Base-by-base conservation (phyloP, 2,888 invertebrate genomes). In the Torymus aiolomorphi region DNA sequence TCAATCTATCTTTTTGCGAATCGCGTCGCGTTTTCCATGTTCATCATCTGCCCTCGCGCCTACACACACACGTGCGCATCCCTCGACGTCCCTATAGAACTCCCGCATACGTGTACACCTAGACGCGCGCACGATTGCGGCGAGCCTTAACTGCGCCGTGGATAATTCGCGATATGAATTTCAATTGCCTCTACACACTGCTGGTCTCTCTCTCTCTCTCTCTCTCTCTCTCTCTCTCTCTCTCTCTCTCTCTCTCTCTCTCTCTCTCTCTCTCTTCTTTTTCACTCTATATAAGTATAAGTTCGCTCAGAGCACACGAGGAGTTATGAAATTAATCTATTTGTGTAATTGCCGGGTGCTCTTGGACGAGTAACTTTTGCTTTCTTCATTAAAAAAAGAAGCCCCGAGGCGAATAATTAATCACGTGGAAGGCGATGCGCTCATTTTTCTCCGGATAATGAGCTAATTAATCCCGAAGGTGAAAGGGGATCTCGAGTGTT, bases 81-180 rank as follows among this genome's bases (percentile, higher is more conserved):
- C 42, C 8, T 42, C 31, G 0, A 2, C 3, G 5, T n/a, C 1
- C 42, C 42, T 42, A 42, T 5, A 42, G 1, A 5, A 42, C 42
- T 8, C 42, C 5, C 8, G 0, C 42, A 31, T 8, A 31, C 31
- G 8, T 31, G 3, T 31, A 59, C 51, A 49, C 24, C 52, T 51
- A 18, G 18, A 16, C 66, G 18, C 52, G 54, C 42, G 57, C 71
- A 54, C 16, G 62, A 67, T 67, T 75, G 67, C 67, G 67, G 59
- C 52, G 13, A 52, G 51, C 42, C 59, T 62, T 70, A 70, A 76
- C 70, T 76, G 63, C 70, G 51, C 63, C 42, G 63, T 16, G 61
- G 67, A 54, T 69, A 54, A 76, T 76, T 76, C 69, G 76, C 51
- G 63, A 49, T 76, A 54, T 62, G 70, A 69, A 76, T 76, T 70